Conservation (phyloP, 1,140 invertebrate genomes). For the Sinonovacula constricta region DNA sequence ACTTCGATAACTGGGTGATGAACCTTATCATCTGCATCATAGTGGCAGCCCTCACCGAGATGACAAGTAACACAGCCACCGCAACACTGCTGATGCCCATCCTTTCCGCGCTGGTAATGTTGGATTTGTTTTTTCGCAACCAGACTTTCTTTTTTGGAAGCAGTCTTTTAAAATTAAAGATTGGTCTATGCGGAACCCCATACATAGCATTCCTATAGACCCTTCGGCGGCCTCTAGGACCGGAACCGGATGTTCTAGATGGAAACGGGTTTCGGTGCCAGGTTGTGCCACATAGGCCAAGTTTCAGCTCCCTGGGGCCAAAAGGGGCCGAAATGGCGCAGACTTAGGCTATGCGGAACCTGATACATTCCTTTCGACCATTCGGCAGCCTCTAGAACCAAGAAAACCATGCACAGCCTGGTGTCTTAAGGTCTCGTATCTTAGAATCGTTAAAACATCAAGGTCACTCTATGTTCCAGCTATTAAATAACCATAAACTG, state of each 20-base stretch:
- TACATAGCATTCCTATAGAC: no score
- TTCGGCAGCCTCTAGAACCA: no score
- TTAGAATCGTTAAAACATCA: no score
- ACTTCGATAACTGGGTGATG: conserved; percentile 66
- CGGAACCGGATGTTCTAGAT: no score
- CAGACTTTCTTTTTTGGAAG: not conserved
- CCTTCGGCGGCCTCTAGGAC: no score
- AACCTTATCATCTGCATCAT: conserved; percentile 75
- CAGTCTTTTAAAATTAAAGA: not conserved
- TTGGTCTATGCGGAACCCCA: not conserved
- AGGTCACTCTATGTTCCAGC: no score
- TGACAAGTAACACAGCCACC: conserved; percentile 80
- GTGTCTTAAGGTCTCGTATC: no score
- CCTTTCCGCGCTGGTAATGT: conserved; percentile 76
- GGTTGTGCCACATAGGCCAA: not conserved
- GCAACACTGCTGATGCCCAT: conserved; percentile 80
- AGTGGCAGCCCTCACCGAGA: conserved; percentile 78
- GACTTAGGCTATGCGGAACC: not conserved
- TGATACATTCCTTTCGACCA: not conserved
- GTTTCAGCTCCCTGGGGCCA: not conserved
- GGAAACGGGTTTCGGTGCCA: not conserved
- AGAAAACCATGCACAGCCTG: no score
- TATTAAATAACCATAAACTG: no score
- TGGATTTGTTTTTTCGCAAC: not conserved
- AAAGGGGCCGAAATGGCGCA: not conserved